Evolutionary conservation across 1,140 invertebrate genomes (phyloP), one percentile per base, ranked within the genome.

Genomic region (Andricus grossulariae): DNA sequence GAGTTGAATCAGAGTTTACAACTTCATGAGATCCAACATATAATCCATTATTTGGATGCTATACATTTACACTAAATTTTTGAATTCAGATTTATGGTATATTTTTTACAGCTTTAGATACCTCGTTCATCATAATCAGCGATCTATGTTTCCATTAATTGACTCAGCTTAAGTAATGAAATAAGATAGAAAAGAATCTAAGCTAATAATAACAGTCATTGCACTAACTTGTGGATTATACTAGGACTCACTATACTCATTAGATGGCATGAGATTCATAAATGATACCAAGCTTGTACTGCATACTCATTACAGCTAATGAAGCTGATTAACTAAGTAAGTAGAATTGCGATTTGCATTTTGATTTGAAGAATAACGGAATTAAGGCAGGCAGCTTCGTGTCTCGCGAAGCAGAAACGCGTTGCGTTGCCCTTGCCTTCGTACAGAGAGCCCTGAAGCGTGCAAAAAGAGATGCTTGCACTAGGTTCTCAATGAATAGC

Each of bases 21-120:
- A 66, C 15, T 66, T 66, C 25, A 82, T 74, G 77, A 84, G 78
- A 79, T 50, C 39, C 71, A 51, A 10, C 10, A 10, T 45, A 45
- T 45, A 11, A 45, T 45, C 39, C 7, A 10, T 8, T 45, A 8
- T 45, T 45, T 45, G 6, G 39, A 8, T 45, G 39, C 7, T 45
- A 8, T 10, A 39, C 8, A 39, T 8, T 5, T 0, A 39, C 0
- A 39, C 7, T 39, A 39, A 7, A 39, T 39, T 3, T 39, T 6
- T 39, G 39, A 7, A 5, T 32, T 45, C 10, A 45, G 39, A 45
- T 10, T 45, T 45, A 10, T 45, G 39, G 39, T 8, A 45, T 45
- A 45, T 11, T 45, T 45, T 45, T 32, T 32, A 2, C 4, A 5
- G 25, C 5, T 32, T 32, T 7, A 45, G 39, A 45, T 45, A 10